These are phyloP conservation scores for Centropus bengalensis DNA, from an alignment of 2,113 vertebrate species.

Conservation along the genomic window DNA sequence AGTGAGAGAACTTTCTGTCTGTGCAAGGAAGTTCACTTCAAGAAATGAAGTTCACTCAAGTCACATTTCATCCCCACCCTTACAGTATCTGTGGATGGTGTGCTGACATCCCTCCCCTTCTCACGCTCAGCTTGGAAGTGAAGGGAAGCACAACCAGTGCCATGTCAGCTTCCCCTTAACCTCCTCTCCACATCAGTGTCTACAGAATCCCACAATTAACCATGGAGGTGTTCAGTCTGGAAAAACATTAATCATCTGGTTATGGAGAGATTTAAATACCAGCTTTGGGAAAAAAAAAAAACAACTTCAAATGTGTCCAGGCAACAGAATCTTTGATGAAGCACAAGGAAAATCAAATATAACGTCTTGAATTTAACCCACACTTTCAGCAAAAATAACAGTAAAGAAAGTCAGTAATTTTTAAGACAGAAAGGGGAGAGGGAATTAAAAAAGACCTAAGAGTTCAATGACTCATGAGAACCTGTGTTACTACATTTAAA, in stretches of 20 bases:
- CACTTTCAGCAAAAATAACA: conserved; percentile 16
- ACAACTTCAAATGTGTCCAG: conserved; percentile 9
- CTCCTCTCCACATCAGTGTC: not conserved
- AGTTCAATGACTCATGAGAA: not conserved
- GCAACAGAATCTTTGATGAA: conserved; percentile 47
- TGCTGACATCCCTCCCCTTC: not conserved
- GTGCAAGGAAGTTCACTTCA: not conserved
- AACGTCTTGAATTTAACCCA: conserved; percentile 10
- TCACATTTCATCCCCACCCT: not conserved
- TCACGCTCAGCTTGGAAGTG: not conserved
- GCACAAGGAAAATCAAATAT: conserved; percentile 9
- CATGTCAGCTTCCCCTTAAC: not conserved
- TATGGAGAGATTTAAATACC: conserved; percentile 28
- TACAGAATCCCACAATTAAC: conserved; percentile 23
- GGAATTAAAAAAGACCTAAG: not conserved
- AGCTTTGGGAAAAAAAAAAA: not conserved
- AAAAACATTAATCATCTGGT: conserved; percentile 46
- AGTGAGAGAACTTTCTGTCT: not conserved
- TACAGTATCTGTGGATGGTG: not conserved
- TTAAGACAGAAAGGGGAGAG: not conserved
- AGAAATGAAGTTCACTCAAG: not conserved
- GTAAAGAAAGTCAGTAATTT: not conserved
- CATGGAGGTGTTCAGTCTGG: not conserved
- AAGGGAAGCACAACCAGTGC: not conserved
- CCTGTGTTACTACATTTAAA: not conserved